Conservation (phyloP, 2,797 vertebrate species). For the Discoglossus pictus region DNA sequence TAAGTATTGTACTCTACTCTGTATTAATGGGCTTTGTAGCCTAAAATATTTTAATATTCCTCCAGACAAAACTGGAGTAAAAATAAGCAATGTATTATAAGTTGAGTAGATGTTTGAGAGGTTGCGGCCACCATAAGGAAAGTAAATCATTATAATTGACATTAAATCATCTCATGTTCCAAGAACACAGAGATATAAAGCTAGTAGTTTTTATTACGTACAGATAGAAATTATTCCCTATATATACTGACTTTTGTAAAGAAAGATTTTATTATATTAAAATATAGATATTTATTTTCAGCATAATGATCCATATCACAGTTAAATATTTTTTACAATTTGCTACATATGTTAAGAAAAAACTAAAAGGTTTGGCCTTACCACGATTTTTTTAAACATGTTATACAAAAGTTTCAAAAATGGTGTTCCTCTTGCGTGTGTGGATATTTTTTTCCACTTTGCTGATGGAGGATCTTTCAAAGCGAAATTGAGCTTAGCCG, state of each 20-base stretch:
- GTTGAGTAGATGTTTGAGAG: too few relatives aligned
- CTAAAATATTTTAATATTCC: too few relatives aligned
- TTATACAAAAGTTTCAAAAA: constrained; percentile 67
- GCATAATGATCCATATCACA: constrained; percentile 64
- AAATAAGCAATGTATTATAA: too few relatives aligned
- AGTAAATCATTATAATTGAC: too few relatives aligned
- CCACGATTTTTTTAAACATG: constrained; percentile 67
- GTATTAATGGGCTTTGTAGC: too few relatives aligned
- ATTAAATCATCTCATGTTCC: too few relatives aligned
- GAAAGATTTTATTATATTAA: constrained; percentile 74
- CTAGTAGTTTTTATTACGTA: constrained; percentile 72
- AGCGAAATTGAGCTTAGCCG: background rate
- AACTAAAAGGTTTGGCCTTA: constrained; percentile 75
- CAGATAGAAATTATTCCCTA: constrained; percentile 66
- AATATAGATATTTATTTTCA: constrained; percentile 78
- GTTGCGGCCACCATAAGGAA: too few relatives aligned
- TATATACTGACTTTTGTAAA: constrained; percentile 73
- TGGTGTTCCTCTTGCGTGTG: constrained; percentile 67
- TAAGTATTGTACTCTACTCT: too few relatives aligned
- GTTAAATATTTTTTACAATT: constrained; percentile 70
- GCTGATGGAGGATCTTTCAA: constrained; percentile 23
- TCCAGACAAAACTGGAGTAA: too few relatives aligned
- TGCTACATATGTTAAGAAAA: constrained; percentile 61
- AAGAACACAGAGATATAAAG: constrained; percentile 67
- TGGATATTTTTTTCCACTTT: constrained; percentile 61